Evolutionary conservation across 2,113 vertebrate species (phyloP).

Genomic region (Bombycilla garrulus): DNA sequence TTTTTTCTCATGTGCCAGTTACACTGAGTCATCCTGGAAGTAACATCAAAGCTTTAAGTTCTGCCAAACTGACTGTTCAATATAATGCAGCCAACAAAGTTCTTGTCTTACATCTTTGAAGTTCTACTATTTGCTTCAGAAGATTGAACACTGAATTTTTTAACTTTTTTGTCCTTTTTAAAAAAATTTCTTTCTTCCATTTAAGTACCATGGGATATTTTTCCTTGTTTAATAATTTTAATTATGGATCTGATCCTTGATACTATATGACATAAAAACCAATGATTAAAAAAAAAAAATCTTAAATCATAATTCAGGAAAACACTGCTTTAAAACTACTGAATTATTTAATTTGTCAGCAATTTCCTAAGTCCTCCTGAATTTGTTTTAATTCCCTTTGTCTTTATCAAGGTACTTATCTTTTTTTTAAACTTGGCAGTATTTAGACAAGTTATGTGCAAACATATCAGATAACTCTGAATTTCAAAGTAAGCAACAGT

Average conservation of each 20-base stretch:
- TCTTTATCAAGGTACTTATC: not conserved
- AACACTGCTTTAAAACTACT: not conserved
- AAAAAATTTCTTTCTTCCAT: not conserved
- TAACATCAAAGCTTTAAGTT: not conserved
- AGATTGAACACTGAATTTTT: not conserved
- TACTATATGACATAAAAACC: not conserved
- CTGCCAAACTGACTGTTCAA: not conserved
- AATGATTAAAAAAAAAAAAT: not conserved
- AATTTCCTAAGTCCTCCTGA: not conserved
- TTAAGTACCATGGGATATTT: rapidly evolving
- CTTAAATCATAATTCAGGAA: not conserved
- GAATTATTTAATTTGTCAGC: not conserved
- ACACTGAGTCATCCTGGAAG: not conserved
- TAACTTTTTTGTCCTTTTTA: not conserved
- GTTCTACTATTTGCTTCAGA: not conserved
- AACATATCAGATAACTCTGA: not conserved
- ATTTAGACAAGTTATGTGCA: not conserved
- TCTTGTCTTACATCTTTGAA: not conserved
- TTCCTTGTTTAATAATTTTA: not conserved
- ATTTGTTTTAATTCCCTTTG: not conserved
- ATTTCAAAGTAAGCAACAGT: not conserved
- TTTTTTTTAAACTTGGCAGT: not conserved
- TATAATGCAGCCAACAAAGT: not conserved
- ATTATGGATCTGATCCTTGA: not conserved
- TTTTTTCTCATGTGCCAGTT: not conserved